Evolutionary conservation across 1,140 invertebrate genomes (phyloP).

Genomic region (Linepithema humile): DNA sequence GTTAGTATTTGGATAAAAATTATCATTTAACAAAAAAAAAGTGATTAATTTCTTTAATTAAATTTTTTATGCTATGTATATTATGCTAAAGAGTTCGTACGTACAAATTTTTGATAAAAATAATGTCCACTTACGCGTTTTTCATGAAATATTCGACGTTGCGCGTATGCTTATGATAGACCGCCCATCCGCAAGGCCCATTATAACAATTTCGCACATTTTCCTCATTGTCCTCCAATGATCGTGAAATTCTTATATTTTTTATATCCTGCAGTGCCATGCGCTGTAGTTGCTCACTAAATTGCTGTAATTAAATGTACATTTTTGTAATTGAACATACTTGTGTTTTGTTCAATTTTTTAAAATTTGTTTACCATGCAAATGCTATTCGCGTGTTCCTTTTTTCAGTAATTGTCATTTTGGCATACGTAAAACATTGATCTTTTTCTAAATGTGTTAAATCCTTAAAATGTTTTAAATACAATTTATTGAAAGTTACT

Average conservation of each 20-base stretch:
- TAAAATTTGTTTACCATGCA: not conserved
- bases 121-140: slow-evolving; percentile 87
- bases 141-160: slow-evolving; percentile 85
- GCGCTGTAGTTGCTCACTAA: not conserved
- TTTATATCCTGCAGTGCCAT: not conserved
- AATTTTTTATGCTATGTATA: too few species aligned
- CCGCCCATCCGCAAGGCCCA: slow-evolving; percentile 87
- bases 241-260: not conserved
- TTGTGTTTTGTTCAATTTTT: too few species aligned
- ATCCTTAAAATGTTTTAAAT: not conserved
- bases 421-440: not conserved
- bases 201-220: slow-evolving; percentile 44
- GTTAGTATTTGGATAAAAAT: too few species aligned
- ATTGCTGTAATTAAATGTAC: slow-evolving; percentile 2
- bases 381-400: not conserved
- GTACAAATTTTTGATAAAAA: too few species aligned
- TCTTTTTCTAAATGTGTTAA: not conserved
- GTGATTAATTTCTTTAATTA: too few species aligned
- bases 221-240: not conserved
- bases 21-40: too few species aligned
- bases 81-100: too few species aligned
- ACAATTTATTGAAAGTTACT: not conserved
- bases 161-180: slow-evolving; percentile 85
- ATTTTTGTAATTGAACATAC: not conserved
- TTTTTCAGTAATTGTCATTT: not conserved